Base-by-base conservation (phyloP, 2,113 vertebrate species). In the Hippocampus comes region DNA sequence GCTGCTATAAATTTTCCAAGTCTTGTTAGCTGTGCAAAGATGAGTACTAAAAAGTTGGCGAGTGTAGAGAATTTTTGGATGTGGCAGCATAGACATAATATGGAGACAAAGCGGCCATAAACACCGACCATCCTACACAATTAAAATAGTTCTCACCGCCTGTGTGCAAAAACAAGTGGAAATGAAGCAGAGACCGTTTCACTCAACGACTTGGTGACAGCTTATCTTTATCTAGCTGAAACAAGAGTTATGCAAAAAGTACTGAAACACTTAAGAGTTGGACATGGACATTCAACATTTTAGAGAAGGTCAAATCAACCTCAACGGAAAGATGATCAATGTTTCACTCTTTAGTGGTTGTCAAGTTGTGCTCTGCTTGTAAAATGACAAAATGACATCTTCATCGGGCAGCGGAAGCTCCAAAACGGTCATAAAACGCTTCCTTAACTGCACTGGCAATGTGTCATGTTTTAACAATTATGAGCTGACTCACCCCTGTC, bases 321-420 rank as follows among this genome's bases (percentile, higher is more conserved):
- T 49, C 48, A 49, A 6, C 17, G 48, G 4, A 49, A 49, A 49
- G 48, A 46, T 14, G 14, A 46, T 14, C 34, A 38, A 38, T 38
- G 34, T 18, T 53, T 53, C 23, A n/a, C 18, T 75, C 14, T 70
- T 72, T 70, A 15, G 73, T 42, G 51, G 69, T 41, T 59, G 57
- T 25, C 21, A 20, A 51, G 66, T 42, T 67, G n/a, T 15, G 23
- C 43, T 3, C 63, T 14, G n/a, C 34, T 70, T 41, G 51, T 48
- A 75, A 66, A 48, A 63, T 18, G 48, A 7, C 12, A 46, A 46
- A 67, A 18, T 23, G 63, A 7, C 34, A 49, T 27, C 57, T 14
- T 12, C 9, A 59, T 60, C n/a, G n/a, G 3, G n/a, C 55, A 23
- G 55, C 21, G 21, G 21, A 25, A 57, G 5, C 9, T 11, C 55